phyloP scores from a whole-genome alignment of 2,113 vertebrate genomes.

The Sorex fumeus region DNA sequence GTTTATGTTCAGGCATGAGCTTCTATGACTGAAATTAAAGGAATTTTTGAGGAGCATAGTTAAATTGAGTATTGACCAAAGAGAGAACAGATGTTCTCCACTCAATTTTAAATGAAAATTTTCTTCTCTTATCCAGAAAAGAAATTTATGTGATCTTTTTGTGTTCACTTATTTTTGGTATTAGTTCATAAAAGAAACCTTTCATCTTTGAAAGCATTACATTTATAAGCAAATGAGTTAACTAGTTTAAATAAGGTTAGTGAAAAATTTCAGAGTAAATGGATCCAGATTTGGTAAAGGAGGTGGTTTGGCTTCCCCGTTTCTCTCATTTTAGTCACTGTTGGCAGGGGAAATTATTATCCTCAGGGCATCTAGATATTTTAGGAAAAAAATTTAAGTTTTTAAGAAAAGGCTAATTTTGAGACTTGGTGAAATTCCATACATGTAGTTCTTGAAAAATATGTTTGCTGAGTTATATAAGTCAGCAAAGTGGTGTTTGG shows the following conservation, averaged over 20 bases:
- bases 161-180: not conserved
- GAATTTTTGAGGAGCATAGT: not conserved
- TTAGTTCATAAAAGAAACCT: slow-evolving; percentile 40
- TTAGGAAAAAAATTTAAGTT: slow-evolving; percentile 63
- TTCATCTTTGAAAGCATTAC: slow-evolving; percentile 5
- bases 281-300: slow-evolving; percentile 18
- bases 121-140: slow-evolving; percentile 24
- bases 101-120: slow-evolving; percentile 10
- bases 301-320: not conserved
- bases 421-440: slow-evolving; percentile 59
- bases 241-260: slow-evolving; percentile 55
- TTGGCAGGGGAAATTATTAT: slow-evolving; percentile 30
- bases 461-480: slow-evolving; percentile 69
- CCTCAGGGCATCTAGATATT: slow-evolving; percentile 66
- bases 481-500: slow-evolving; percentile 74
- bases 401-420: slow-evolving; percentile 32
- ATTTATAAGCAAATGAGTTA: slow-evolving; percentile 1
- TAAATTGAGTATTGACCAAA: not conserved
- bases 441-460: slow-evolving; percentile 3
- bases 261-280: slow-evolving; percentile 55
- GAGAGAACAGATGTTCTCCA: not conserved
- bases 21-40: not conserved
- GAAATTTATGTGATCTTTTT: slow-evolving; percentile 15
- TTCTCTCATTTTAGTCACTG: slow-evolving; percentile 60
- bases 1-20: not conserved